These are phyloP conservation scores for Limosa lapponica DNA, from an alignment of 2,797 vertebrate genomes.

Conservation along the genomic window DNA sequence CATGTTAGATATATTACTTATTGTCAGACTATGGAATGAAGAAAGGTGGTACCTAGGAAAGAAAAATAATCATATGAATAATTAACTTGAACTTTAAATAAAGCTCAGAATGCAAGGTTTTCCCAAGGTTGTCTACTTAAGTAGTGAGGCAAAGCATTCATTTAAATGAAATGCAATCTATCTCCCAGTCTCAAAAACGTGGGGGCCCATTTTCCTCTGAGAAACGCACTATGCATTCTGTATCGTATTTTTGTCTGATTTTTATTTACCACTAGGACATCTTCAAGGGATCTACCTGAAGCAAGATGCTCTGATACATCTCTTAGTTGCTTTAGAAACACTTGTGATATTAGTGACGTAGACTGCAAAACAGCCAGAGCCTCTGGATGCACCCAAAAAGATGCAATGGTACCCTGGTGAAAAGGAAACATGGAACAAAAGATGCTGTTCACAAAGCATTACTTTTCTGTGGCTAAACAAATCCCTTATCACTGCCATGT, in stretches of 20 bases:
- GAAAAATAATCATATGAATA: slow-evolving; percentile 32
- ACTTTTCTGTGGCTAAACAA: not conserved
- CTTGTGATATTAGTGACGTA: not conserved
- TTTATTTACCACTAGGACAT: not conserved
- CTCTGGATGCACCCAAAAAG: not conserved
- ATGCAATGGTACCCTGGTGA: rapidly evolving
- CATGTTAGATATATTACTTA: not conserved
- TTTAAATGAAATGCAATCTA: not conserved
- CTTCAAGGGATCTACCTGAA: not conserved
- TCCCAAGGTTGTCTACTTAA: not conserved
- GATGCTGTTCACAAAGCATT: not conserved
- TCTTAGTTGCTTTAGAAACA: not conserved
- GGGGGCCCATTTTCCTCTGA: not conserved
- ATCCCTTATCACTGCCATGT: rapidly evolving
- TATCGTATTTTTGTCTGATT: not conserved
- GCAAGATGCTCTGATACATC: not conserved
- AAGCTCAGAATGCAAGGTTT: not conserved
- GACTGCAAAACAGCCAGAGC: not conserved
- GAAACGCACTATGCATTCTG: rapidly evolving
- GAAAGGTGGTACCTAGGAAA: slow-evolving; percentile 3
- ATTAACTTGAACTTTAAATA: slow-evolving; percentile 7
- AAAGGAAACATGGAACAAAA: not conserved
- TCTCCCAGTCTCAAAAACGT: not conserved
- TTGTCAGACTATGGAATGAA: not conserved
- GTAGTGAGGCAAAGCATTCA: not conserved